A percentile compares a stretch with the other conserved stretches of the same genome.
These are phyloP conservation scores for Halichoerus grypus DNA, from an alignment of 2,113 vertebrate genomes.

Conservation along the genomic window DNA sequence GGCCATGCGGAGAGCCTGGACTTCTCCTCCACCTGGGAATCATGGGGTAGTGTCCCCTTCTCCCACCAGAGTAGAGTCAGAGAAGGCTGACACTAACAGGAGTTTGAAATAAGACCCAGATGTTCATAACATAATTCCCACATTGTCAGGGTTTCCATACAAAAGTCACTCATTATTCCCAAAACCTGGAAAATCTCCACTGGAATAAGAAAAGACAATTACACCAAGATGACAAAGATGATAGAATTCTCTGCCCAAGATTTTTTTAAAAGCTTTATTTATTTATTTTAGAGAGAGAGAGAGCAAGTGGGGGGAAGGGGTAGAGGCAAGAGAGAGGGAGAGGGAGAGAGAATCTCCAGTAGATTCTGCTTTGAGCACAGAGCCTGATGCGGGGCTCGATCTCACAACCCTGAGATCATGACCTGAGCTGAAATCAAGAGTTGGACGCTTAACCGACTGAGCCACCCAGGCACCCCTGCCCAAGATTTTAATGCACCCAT, in stretches of 20 bases:
- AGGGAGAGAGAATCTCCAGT: too few relatives aligned
- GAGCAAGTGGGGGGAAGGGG: too few relatives aligned
- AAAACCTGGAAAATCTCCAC: neutral
- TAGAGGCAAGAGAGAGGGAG: too few relatives aligned
- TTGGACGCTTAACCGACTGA: neutral
- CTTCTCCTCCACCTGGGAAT: neutral
- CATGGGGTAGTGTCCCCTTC: neutral
- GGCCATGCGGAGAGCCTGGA: neutral
- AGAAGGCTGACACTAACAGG: neutral
- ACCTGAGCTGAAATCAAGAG: neutral
- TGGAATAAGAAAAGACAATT: neutral
- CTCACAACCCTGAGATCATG: neutral
- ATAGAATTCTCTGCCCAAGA: neutral
- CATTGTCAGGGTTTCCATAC: neutral
- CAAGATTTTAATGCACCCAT: neutral
- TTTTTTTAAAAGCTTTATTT: too few relatives aligned
- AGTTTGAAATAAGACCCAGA: neutral
- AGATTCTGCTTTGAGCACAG: too few relatives aligned
- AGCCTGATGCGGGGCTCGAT: too few relatives aligned
- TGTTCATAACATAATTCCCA: neutral
- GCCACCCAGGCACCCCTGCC: neutral
- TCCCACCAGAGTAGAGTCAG: neutral
- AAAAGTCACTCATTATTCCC: neutral
- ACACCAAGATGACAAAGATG: neutral
- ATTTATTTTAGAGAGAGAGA: too few relatives aligned